Conservation (phyloP, 1,140 invertebrate genomes). For the Colletes gigas region DNA sequence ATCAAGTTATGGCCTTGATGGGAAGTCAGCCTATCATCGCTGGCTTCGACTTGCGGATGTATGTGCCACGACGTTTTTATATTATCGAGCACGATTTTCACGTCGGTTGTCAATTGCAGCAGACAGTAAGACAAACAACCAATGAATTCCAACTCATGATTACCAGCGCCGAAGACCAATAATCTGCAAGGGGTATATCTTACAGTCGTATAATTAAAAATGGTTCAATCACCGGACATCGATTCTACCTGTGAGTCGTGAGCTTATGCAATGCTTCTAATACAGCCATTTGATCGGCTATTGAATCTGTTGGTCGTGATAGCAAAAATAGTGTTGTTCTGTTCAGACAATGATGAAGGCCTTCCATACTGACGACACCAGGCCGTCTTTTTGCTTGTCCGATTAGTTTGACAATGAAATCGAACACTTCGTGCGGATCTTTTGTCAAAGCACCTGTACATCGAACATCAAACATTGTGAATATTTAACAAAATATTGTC, state of each 20-base stretch:
- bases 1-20: slow-evolving; percentile 93
- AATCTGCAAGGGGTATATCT: slow-evolving; percentile 80
- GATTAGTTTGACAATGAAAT: slow-evolving; percentile 96
- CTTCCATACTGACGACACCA: slow-evolving; percentile 88
- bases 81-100: slow-evolving; percentile 91
- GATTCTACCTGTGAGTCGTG: slow-evolving; percentile 86
- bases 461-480: neutral
- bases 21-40: slow-evolving; percentile 88
- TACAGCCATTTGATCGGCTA: slow-evolving; percentile 94
- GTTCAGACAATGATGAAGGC: slow-evolving; percentile 96
- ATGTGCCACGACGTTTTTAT: slow-evolving; percentile 95
- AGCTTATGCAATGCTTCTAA: slow-evolving; percentile 96
- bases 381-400: slow-evolving; percentile 92
- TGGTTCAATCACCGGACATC: slow-evolving; percentile 15
- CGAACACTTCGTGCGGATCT: slow-evolving; percentile 97
- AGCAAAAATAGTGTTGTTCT: slow-evolving; percentile 96
- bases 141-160: slow-evolving; percentile 97
- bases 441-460: slow-evolving; percentile 86
- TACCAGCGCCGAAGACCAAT: slow-evolving; percentile 95
- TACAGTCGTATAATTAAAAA: slow-evolving; percentile 31
- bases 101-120: slow-evolving; percentile 95
- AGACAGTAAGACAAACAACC: slow-evolving; percentile 97
- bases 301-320: slow-evolving; percentile 93
- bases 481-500: neutral
- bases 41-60: slow-evolving; percentile 88